Evolutionary conservation across 2,888 invertebrate species (phyloP).

Genomic region (Drosophila merina): DNA sequence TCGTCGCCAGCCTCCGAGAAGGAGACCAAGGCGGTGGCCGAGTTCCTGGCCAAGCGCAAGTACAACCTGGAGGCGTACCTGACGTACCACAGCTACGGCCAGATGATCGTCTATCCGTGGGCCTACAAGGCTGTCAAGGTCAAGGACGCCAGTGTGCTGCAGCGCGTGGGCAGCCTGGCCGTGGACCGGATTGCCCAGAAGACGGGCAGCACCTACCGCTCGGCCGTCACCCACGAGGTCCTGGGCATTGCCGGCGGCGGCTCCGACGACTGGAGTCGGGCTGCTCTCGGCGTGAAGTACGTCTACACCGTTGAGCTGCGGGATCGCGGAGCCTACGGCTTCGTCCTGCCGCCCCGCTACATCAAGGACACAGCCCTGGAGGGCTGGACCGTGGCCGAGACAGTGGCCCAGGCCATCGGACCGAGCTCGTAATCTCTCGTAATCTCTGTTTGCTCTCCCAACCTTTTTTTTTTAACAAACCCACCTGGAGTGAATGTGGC

Average conservation of each 20-base stretch:
- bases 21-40: slow-evolving; percentile 89
- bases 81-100: slow-evolving; percentile 90
- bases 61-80: slow-evolving; percentile 87
- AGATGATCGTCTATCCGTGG: slow-evolving; percentile 82
- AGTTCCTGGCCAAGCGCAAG: slow-evolving; percentile 85
- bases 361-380: slow-evolving; percentile 80
- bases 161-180: slow-evolving; percentile 75
- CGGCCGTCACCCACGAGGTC: slow-evolving; percentile 77
- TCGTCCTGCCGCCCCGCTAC: slow-evolving; percentile 78
- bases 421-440: slow-evolving; percentile 4
- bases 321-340: slow-evolving; percentile 80
- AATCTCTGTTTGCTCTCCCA: neutral
- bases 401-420: slow-evolving; percentile 74
- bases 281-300: slow-evolving; percentile 72
- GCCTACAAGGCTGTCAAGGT: slow-evolving; percentile 81
- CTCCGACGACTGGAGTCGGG: slow-evolving; percentile 82
- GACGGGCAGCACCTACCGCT: slow-evolving; percentile 74
- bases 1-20: slow-evolving; percentile 91
- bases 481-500: slow-evolving; percentile 10
- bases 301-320: slow-evolving; percentile 82
- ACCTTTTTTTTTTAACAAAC: neutral
- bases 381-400: slow-evolving; percentile 78
- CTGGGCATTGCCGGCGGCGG: slow-evolving; percentile 83
- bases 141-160: slow-evolving; percentile 68
- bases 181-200: slow-evolving; percentile 74